phyloP scores from a whole-genome alignment of 2,888 invertebrate species.

The Griposia aprilina region DNA sequence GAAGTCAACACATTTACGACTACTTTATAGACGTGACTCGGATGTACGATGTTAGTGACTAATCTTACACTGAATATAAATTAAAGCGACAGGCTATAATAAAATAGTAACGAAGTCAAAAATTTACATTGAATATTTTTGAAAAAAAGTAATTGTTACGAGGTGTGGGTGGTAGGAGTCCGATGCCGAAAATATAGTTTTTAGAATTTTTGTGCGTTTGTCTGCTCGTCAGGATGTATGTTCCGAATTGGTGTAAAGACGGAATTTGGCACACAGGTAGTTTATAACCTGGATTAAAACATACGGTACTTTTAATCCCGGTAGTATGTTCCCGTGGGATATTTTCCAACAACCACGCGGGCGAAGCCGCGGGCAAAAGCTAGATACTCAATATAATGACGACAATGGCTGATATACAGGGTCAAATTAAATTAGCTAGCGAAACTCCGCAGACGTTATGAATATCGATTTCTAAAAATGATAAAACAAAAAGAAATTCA shows the following conservation, averaged over 20 bases:
- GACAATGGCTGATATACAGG: constrained; percentile 1
- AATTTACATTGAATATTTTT: background rate
- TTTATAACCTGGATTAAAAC: background rate
- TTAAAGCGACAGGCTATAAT: constrained; percentile 14
- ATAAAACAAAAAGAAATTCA: too few species aligned
- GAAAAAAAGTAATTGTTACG: background rate
- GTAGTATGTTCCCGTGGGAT: background rate
- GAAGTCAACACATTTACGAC: background rate
- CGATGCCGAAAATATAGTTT: background rate
- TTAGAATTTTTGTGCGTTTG: background rate
- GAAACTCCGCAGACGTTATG: too few species aligned
- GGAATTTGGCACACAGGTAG: background rate
- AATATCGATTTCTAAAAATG: too few species aligned
- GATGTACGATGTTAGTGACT: constrained; percentile 17
- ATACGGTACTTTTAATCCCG: background rate
- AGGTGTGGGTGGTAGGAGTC: too few species aligned
- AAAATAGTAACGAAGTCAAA: background rate
- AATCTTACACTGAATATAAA: constrained; percentile 1
- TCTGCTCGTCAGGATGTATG: background rate
- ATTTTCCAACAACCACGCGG: background rate
- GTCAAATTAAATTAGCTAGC: too few species aligned
- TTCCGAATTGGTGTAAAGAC: background rate
- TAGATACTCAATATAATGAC: background rate
- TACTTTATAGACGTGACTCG: constrained; percentile 7
- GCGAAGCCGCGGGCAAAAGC: too few species aligned